These are phyloP conservation scores for Drosophila micromelanica DNA, from an alignment of 1,140 invertebrate genomes.

Conservation along the genomic window DNA sequence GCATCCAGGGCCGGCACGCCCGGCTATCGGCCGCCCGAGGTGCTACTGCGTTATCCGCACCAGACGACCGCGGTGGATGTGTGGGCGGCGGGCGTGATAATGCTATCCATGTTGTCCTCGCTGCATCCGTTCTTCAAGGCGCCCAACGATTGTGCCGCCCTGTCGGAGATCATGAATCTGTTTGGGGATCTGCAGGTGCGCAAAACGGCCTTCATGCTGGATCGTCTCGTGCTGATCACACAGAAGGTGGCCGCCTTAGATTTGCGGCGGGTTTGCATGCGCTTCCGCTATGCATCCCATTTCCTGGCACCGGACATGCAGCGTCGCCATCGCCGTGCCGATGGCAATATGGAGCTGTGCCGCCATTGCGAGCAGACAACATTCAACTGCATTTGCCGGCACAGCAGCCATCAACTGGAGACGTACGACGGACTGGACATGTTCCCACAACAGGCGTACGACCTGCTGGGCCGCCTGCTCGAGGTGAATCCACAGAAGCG, in stretches of 20 bases:
- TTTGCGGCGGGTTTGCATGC: constrained; percentile 85
- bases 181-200: constrained; percentile 91
- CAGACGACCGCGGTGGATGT: constrained; percentile 94
- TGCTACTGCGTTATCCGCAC: constrained; percentile 90
- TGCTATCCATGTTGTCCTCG: constrained; percentile 91
- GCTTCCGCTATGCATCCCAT: constrained; percentile 76
- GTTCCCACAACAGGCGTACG: constrained; percentile 91
- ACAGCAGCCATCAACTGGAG: constrained; percentile 59
- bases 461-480: constrained; percentile 99
- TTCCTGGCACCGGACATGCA: constrained; percentile 58
- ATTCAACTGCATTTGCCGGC: constrained; percentile 74
- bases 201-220: constrained; percentile 88
- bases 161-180: constrained; percentile 93
- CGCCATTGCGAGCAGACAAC: constrained; percentile 72
- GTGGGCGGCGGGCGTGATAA: constrained; percentile 95
- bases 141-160: constrained; percentile 91
- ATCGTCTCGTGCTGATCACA: constrained; percentile 86
- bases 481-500: constrained; percentile 99
- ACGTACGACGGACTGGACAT: constrained; percentile 63
- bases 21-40: constrained; percentile 94
- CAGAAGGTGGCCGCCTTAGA: constrained; percentile 85
- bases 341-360: constrained; percentile 72
- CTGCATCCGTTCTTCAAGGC: constrained; percentile 94
- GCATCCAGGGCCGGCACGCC: constrained; percentile 94
- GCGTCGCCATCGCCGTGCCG: constrained; percentile 55